Conservation (phyloP, 1,140 invertebrate genomes). For the Oryzaephilus surinamensis region DNA sequence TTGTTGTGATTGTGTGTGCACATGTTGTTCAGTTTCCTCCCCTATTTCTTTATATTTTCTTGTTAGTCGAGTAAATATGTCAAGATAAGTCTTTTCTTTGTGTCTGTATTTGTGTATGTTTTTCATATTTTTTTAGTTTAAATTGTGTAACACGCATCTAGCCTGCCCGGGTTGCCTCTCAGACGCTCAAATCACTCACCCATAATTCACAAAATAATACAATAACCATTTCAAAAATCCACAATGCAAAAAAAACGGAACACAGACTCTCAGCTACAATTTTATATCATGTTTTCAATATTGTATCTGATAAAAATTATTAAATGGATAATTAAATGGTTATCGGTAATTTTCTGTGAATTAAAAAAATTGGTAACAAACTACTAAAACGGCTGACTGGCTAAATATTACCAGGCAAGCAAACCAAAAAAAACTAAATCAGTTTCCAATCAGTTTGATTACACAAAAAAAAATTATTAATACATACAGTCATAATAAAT, state of each 20-base stretch:
- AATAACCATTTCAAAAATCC: too few relatives aligned
- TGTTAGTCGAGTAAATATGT: background rate
- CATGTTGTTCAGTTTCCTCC: background rate
- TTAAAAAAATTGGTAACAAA: conserved; percentile 27
- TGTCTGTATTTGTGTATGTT: conserved; percentile 1
- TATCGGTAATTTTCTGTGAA: conserved; percentile 10
- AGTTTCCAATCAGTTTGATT: conserved; percentile 27
- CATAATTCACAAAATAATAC: conserved; percentile 12
- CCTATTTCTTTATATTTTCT: background rate
- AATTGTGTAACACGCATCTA: conserved; percentile 30
- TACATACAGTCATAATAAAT: too few relatives aligned
- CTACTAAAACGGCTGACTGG: conserved; percentile 29
- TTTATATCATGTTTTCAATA: too few relatives aligned
- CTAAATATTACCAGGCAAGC: conserved; percentile 27
- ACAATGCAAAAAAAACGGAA: too few relatives aligned
- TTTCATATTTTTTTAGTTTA: conserved; percentile 13
- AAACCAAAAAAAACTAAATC: conserved; percentile 20
- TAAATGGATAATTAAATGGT: conserved; percentile 9
- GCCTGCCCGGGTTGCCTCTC: conserved; percentile 39
- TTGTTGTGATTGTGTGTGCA: too few relatives aligned
- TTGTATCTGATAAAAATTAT: too few relatives aligned
- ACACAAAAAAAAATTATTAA: too few relatives aligned
- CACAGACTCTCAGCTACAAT: too few relatives aligned
- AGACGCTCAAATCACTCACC: conserved; percentile 31
- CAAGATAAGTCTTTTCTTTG: background rate